Conservation (phyloP, 2,113 vertebrate genomes). For the Alligator mississippiensis region DNA sequence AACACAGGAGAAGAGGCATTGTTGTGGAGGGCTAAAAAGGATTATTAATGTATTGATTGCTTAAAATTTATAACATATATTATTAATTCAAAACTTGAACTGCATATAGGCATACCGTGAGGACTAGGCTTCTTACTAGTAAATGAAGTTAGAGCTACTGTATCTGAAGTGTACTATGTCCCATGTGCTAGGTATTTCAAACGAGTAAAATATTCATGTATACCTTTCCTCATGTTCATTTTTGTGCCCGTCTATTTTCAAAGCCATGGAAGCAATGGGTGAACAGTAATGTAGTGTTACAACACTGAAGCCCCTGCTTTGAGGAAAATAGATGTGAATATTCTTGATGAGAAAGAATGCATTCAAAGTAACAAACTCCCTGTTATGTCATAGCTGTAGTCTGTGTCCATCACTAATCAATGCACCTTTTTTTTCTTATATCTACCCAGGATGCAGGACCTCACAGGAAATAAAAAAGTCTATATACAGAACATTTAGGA, state of each 20-base stretch:
- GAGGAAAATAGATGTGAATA: slow-evolving; percentile 43
- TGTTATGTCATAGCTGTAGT: too few species aligned
- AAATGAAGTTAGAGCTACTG: background rate
- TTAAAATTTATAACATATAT: background rate
- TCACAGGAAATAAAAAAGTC: too few species aligned
- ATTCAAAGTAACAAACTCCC: too few species aligned
- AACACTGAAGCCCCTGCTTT: background rate
- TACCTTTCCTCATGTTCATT: background rate
- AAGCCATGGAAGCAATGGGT: background rate
- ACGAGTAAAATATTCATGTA: background rate
- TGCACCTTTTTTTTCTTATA: too few species aligned
- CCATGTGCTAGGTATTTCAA: background rate
- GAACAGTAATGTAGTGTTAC: background rate
- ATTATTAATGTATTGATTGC: fast-evolving
- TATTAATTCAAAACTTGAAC: background rate
- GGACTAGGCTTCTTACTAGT: background rate
- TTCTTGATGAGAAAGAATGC: background rate
- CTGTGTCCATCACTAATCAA: too few species aligned
- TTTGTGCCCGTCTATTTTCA: background rate
- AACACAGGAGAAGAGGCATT: background rate
- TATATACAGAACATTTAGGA: too few species aligned
- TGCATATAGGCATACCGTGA: background rate
- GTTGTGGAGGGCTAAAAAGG: background rate
- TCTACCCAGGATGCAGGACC: too few species aligned
- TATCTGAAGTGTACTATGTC: background rate